Evolutionary conservation across 2,888 invertebrate genomes (phyloP).

Genomic region (Hydrotaea cyrtoneurina): DNA sequence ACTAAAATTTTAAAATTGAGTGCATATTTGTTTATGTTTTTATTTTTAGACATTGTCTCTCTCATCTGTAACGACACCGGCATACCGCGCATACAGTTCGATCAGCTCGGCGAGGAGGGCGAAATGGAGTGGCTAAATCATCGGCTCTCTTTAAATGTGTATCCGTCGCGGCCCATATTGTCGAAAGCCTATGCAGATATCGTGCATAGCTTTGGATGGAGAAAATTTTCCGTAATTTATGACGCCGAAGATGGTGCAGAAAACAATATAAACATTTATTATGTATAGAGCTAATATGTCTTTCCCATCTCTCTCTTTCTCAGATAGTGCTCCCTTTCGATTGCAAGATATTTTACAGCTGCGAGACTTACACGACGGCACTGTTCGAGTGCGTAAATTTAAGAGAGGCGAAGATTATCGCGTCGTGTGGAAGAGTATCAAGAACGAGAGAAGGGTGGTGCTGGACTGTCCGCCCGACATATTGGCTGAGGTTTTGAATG

Average conservation of each 20-base stretch:
- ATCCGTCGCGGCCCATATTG: constrained; percentile 85
- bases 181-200: constrained; percentile 88
- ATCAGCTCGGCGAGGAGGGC: constrained; percentile 82
- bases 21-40: constrained; percentile 49
- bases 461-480: constrained; percentile 88
- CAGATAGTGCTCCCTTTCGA: constrained; percentile 84
- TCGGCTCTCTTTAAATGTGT: constrained; percentile 85
- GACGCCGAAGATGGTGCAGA: constrained; percentile 88
- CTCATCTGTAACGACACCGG: constrained; percentile 85
- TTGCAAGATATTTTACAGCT: constrained; percentile 90
- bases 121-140: constrained; percentile 80
- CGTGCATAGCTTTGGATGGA: constrained; percentile 88
- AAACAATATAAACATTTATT: background rate
- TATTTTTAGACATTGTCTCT: constrained; percentile 76
- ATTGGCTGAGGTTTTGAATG: constrained; percentile 84
- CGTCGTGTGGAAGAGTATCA: constrained; percentile 78
- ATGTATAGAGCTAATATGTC: background rate
- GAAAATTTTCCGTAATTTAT: constrained; percentile 90
- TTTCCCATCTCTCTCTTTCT: background rate
- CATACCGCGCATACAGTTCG: constrained; percentile 85
- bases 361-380: constrained; percentile 85
- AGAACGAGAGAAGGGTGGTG: constrained; percentile 86
- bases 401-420: constrained; percentile 78
- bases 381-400: constrained; percentile 87
- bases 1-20: background rate